Base-by-base conservation (phyloP, 2,797 vertebrate genomes). In the Galaxias olidus region DNA sequence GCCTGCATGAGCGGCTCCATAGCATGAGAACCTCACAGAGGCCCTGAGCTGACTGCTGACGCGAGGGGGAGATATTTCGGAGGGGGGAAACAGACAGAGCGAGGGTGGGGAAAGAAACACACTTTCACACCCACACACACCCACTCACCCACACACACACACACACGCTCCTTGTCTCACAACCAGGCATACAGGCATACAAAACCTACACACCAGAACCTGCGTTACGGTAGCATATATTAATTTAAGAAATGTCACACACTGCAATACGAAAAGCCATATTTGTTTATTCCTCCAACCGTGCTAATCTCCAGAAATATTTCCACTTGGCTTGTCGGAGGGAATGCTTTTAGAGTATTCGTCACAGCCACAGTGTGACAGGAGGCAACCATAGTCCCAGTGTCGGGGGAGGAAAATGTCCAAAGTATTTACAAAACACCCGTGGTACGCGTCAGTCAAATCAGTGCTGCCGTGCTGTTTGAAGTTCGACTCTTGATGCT, bases 381-480 rank as follows among this genome's bases (percentile, higher is more conserved):
- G 71, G 68, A 71, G 66, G 65, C 65, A 59, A 65, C 65, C 20
- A 63, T 68, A 41, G 51, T 8, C 66, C 48, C 67, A 74, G 75
- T 81, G 65, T 59, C 64, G 62, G 48, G 55, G 69, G 68, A 73
- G 72, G 69, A 72, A 79, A 82, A 77, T 77, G 77, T 68, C 71
- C 71, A 76, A 83, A 77, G 72, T 87, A 79, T 87, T 86, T 76
- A 83, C 77, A 69, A 81, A 81, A 83, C 74, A 75, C 57, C 66
- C 73, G 44, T 80, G 73, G 76, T 65, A 82, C 68, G 68, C 77
- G 75, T 82, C 57, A 61, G 58, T 79, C 77, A 87, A 73, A 84
- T 83, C 73, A 73, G 68, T 61, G 69, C 71, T 79, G 71, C 71
- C 58, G 55, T 68, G 74, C 65, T 20, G 55, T 79, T 85, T 86